phyloP scores from a whole-genome alignment of 2,888 invertebrate genomes.

The Ectemnius continuus region DNA sequence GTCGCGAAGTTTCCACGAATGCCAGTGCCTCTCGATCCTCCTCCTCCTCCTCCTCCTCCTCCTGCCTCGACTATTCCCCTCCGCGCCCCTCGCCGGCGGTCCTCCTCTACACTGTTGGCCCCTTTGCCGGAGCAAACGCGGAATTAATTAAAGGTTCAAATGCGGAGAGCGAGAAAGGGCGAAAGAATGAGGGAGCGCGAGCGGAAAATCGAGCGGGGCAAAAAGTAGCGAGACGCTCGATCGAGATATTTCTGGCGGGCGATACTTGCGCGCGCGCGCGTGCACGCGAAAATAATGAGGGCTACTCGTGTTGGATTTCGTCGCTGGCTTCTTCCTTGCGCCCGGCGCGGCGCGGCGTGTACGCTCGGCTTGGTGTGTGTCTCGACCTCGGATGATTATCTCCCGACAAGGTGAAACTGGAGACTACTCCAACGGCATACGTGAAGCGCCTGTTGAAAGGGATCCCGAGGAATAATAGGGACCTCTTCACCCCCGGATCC shows the following conservation, averaged over 20 bases:
- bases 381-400: too few species aligned
- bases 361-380: too few species aligned
- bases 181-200: background rate
- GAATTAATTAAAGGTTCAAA: conserved; percentile 42
- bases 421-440: conserved; percentile 2
- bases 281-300: background rate
- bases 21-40: background rate
- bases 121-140: conserved; percentile 22
- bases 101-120: too few species aligned
- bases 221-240: conserved; percentile 30
- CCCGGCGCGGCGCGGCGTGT: too few species aligned
- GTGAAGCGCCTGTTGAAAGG: conserved; percentile 38
- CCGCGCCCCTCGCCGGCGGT: background rate
- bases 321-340: too few species aligned
- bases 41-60: background rate
- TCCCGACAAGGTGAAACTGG: background rate
- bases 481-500: conserved; percentile 19
- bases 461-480: conserved; percentile 46
- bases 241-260: background rate
- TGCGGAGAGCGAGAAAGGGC: conserved; percentile 25
- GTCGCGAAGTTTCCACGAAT: conserved; percentile 29
- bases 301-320: background rate
- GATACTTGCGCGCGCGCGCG: background rate
- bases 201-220: conserved; percentile 21
- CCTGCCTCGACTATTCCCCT: background rate